Conservation (phyloP, 2,113 vertebrate species). For the Rutilus rutilus region DNA sequence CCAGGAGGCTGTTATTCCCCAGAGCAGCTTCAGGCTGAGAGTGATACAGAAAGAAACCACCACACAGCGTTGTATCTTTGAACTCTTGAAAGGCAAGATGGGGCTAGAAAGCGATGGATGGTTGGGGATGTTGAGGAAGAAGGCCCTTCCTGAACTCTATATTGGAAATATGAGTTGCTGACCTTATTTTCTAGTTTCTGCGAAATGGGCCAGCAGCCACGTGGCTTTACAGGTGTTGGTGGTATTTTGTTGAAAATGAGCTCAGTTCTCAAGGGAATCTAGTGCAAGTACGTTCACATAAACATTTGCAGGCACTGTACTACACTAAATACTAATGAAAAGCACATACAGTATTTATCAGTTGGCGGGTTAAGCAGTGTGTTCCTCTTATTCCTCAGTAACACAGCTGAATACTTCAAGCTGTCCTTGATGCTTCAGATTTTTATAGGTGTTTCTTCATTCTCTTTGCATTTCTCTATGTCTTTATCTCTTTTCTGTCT, state of each 20-base stretch:
- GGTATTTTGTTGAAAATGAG: constrained; percentile 17
- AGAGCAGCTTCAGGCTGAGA: constrained; percentile 53
- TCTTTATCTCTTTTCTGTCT: constrained; percentile 10
- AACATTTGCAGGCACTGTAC: constrained; percentile 16
- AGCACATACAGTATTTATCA: neutral
- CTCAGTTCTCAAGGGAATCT: constrained; percentile 15
- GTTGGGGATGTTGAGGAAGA: constrained; percentile 5
- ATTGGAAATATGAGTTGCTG: constrained; percentile 48
- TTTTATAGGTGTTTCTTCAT: neutral
- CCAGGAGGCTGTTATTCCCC: constrained; percentile 46
- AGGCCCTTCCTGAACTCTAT: constrained; percentile 21
- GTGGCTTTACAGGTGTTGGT: constrained; percentile 18
- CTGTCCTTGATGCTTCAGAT: constrained; percentile 4
- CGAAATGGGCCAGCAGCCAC: constrained; percentile 30
- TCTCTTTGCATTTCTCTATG: constrained; percentile 11
- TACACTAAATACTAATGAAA: constrained; percentile 5
- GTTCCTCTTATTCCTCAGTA: neutral
- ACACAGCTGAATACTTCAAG: constrained; percentile 26
- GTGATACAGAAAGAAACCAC: constrained; percentile 48
- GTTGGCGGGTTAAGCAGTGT: neutral
- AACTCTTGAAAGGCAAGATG: constrained; percentile 18
- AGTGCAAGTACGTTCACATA: neutral
- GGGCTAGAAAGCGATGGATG: neutral
- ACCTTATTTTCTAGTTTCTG: constrained; percentile 47
- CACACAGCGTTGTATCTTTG: constrained; percentile 33